Evolutionary conservation across 2,888 invertebrate genomes (phyloP).

Genomic region (Craniophora ligustri): DNA sequence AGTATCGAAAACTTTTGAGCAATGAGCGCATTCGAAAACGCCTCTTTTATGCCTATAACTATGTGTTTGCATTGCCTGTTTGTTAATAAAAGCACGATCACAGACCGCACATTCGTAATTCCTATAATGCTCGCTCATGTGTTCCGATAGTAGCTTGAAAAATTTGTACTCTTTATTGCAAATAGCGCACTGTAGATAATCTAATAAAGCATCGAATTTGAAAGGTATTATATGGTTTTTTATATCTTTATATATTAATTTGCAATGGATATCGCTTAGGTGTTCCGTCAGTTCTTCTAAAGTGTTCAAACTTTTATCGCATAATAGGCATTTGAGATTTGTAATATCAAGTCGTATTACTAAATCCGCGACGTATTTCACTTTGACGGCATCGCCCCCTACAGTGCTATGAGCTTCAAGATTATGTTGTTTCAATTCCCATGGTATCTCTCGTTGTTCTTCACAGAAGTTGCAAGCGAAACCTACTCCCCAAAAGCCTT

Average conservation of each 20-base stretch:
- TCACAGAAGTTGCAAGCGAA: slow-evolving; percentile 59
- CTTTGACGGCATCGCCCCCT: slow-evolving; percentile 33
- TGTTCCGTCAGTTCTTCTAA: slow-evolving; percentile 65
- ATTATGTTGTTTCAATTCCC: slow-evolving; percentile 58
- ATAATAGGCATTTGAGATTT: slow-evolving; percentile 65
- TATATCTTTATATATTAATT: slow-evolving; percentile 62
- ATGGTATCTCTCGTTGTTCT: slow-evolving; percentile 37
- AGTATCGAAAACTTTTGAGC: slow-evolving; percentile 73
- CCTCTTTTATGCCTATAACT: slow-evolving; percentile 56
- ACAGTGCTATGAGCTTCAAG: slow-evolving; percentile 40
- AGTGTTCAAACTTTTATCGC: slow-evolving; percentile 51
- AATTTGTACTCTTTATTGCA: slow-evolving; percentile 65
- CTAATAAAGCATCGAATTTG: slow-evolving; percentile 64
- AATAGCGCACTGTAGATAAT: slow-evolving; percentile 61
- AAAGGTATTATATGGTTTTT: slow-evolving; percentile 75
- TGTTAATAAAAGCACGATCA: slow-evolving; percentile 66
- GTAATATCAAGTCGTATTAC: slow-evolving; percentile 73
- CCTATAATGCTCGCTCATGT: slow-evolving; percentile 74
- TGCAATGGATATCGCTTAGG: slow-evolving; percentile 59
- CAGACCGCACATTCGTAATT: slow-evolving; percentile 72
- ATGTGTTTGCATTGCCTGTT: slow-evolving; percentile 54
- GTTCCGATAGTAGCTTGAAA: slow-evolving; percentile 70
- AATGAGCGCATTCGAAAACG: slow-evolving; percentile 63
- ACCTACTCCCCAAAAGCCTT: slow-evolving; percentile 48
- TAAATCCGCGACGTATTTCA: slow-evolving; percentile 54